Base-by-base conservation (phyloP, 1,140 invertebrate species). In the Scaptodrosophila lebanonensis region DNA sequence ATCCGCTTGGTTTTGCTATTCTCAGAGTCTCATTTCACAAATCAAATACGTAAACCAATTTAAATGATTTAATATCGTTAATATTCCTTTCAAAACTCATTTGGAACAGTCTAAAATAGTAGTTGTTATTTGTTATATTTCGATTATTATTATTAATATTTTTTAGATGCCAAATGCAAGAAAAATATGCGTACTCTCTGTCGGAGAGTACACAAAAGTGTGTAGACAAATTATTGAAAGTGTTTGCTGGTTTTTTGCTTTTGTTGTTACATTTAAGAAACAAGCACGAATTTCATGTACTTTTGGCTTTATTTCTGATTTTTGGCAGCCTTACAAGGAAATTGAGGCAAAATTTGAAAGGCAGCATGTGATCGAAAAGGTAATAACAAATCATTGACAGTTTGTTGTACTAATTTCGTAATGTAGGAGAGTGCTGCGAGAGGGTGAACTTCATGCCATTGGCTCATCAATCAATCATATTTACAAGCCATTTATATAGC, bases 371-470 rank as follows among this genome's bases (percentile, higher is more conserved):
- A 83, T 70, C 69, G 59, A 64, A 63, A 77, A 53, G 51, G 58
- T 65, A 77, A 79, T 79, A 66, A 77, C 61, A 76, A 58, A 70
- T 79, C 66, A 82, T 75, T 82, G 76, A 79, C 79, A 84, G 82
- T 77, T 83, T 65, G 71, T 71, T 75, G 61, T 76, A 68, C 72
- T 79, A 77, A 77, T 72, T 77, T 75, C 53, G 11, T 53, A 48
- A 60, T 51, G 27, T 20, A 15, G 42, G 30, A 47, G 16, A 39
- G 52, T n/a, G 36, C 13, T 18, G 1, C 22, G 2, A 30, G 39
- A 16, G 20, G 44, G 38, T 6, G 16, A 11, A 15, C n/a, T 17
- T 27, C 40, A 39, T 11, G 57, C 42, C 27, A 36, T 39, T 43
- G 11, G 16, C 29, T 15, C n/a, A 30, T 44, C 73, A 62, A 84